phyloP scores from a whole-genome alignment of 1,140 invertebrate genomes.

The Riptortus pedestris region DNA sequence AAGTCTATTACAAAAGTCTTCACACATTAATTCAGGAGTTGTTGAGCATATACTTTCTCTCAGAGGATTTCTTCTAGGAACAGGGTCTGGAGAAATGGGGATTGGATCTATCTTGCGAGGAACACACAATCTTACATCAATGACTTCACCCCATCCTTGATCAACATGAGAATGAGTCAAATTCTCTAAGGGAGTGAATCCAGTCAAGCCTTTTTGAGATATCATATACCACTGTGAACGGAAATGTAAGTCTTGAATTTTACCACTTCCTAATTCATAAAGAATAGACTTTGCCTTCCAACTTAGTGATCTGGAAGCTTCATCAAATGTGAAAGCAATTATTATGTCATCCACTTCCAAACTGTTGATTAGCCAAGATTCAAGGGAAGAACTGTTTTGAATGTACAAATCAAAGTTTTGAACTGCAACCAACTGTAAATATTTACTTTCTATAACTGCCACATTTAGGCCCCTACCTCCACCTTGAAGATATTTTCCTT shows the following conservation, averaged over 20 bases:
- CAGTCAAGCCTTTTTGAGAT: conserved; percentile 44
- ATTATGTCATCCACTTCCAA: conserved; percentile 31
- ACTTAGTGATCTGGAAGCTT: conserved; percentile 34
- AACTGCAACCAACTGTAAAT: conserved; percentile 29
- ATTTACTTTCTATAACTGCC: conserved; percentile 31
- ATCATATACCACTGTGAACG: conserved; percentile 48
- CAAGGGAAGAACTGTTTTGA: conserved; percentile 31
- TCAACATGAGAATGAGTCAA: conserved; percentile 35
- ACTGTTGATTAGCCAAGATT: conserved; percentile 30
- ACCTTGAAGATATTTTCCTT: conserved; percentile 38
- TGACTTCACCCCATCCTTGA: conserved; percentile 33
- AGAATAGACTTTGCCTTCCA: conserved; percentile 32
- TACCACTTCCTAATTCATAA: conserved; percentile 38
- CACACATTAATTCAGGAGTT: conserved; percentile 38
- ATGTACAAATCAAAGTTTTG: conserved; percentile 34
- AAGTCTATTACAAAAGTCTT: conserved; percentile 40
- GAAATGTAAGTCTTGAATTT: conserved; percentile 46
- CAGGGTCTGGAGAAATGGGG: conserved; percentile 36
- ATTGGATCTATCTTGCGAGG: conserved; percentile 32
- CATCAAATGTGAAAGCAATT: conserved; percentile 35
- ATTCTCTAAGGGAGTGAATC: conserved; percentile 45
- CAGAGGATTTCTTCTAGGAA: conserved; percentile 37
- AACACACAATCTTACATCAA: conserved; percentile 34
- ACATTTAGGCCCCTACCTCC: conserved; percentile 34
- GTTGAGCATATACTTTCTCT: conserved; percentile 38